Conservation (phyloP, 2,113 vertebrate species). For the Todiramphus chloris region DNA sequence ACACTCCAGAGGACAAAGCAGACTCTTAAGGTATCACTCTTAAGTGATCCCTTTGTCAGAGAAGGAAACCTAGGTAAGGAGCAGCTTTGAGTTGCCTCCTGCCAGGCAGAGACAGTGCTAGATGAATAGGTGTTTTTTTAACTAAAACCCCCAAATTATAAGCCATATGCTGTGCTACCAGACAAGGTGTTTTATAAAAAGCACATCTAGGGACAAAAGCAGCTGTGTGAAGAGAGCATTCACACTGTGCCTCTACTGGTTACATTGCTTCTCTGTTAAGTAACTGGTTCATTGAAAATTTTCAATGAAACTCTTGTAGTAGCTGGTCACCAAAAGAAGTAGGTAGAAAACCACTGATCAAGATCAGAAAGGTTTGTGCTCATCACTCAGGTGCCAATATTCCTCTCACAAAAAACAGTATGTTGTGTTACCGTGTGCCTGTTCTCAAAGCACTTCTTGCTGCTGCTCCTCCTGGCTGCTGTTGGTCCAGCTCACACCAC, state of each 20-base stretch:
- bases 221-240: neutral
- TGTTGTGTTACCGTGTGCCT: rapidly evolving
- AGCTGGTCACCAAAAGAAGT: neutral
- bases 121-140: neutral
- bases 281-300: neutral
- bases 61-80: neutral
- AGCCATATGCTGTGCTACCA: neutral
- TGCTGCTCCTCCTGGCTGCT: neutral
- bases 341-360: neutral
- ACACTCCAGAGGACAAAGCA: neutral
- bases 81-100: neutral
- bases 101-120: neutral
- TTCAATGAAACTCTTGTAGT: neutral
- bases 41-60: neutral
- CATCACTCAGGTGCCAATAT: neutral
- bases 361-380: neutral
- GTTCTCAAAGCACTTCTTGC: neutral
- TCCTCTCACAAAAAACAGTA: neutral
- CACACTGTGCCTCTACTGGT: neutral
- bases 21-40: neutral
- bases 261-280: neutral
- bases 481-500: neutral
- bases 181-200: neutral
- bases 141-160: neutral
- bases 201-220: neutral